phyloP scores from a whole-genome alignment of 2,113 vertebrate genomes.

The Haplotaxodon microlepis region DNA sequence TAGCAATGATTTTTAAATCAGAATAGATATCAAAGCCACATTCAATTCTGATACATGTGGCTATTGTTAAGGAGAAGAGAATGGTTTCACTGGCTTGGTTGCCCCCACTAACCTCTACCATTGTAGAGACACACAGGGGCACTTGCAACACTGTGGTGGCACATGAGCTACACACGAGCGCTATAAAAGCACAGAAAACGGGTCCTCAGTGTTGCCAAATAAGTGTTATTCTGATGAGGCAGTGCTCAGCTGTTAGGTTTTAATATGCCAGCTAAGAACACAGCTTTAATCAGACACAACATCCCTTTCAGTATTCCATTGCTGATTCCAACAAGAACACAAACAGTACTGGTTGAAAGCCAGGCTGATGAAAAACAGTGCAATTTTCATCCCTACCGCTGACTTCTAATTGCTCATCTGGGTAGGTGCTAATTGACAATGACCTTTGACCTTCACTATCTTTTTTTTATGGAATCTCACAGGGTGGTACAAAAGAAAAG shows the following conservation, averaged over 20 bases:
- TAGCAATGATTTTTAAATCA: slow-evolving; percentile 63
- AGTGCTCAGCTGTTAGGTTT: slow-evolving; percentile 59
- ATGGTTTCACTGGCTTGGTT: slow-evolving; percentile 54
- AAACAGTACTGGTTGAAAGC: slow-evolving; percentile 51
- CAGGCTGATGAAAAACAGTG: slow-evolving; percentile 60
- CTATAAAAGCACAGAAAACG: slow-evolving; percentile 20
- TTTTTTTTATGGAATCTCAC: slow-evolving; percentile 42
- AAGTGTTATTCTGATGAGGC: slow-evolving; percentile 49
- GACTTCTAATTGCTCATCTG: slow-evolving; percentile 64
- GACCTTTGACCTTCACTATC: slow-evolving; percentile 42
- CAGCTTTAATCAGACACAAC: slow-evolving; percentile 50
- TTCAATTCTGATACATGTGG: slow-evolving; percentile 60
- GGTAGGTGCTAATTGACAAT: slow-evolving; percentile 64
- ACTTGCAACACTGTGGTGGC: slow-evolving; percentile 30
- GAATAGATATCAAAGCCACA: slow-evolving; percentile 58
- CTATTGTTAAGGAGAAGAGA: slow-evolving; percentile 66
- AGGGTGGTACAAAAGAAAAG: slow-evolving; percentile 33
- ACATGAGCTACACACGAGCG: slow-evolving; percentile 39
- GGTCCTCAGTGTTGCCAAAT: slow-evolving; percentile 52
- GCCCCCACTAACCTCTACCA: slow-evolving; percentile 62
- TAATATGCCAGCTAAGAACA: slow-evolving; percentile 60
- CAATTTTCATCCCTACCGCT: slow-evolving; percentile 59
- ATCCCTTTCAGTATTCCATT: slow-evolving; percentile 45
- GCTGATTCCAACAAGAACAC: slow-evolving; percentile 54
- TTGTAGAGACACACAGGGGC: slow-evolving; percentile 53